Evolutionary conservation across 2,113 vertebrate genomes (phyloP), one percentile per base, ranked within the genome.

Genomic region (Siniperca chuatsi): DNA sequence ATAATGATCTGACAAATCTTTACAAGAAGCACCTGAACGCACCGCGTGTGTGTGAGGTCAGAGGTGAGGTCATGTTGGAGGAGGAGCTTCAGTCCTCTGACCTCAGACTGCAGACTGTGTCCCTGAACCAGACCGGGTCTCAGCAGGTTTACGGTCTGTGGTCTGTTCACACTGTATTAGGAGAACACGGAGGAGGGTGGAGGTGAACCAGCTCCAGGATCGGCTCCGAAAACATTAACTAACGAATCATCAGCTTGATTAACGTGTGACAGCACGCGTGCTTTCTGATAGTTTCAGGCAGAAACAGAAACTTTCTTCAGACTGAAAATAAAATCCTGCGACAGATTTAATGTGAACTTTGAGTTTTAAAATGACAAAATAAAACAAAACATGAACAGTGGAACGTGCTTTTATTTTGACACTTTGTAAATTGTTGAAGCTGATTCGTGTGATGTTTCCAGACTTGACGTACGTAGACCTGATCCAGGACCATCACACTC

Each of bases 61-160:
- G 21, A 29, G 1, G n/a, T 69, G 67, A 69, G 3, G 48, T 78
- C 62, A 37, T 21, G 2, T 13, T 9, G 44, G 23, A 72, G 67
- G 57, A 8, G 44, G 67, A 79, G 66, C 66, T 61, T 79, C 55
- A 58, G 37, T 25, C 40, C 13, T 52, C 12, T 35, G 61, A 29
- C 35, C 73, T 3, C 42, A 62, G 23, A 13, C 1, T 64, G 42
- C 69, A 40, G 18, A 12, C 42, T 8, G 40, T 61, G 25, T 35
- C 54, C 65, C 18, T n/a, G 12, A 18, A 65, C 35, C 62, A 23
- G 62, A 37, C 21, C n/a, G 54, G 20, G 4, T 52, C 50, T 37
- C 33, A 64, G 61, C 61, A 37, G 16, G 15, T 37, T 4, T 10
- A 20, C 62, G 40, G 42, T 10, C 40, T 48, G 46, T 48, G 23